Base-by-base conservation (phyloP, 2,888 invertebrate species). In the Gasteruption jaculator region DNA sequence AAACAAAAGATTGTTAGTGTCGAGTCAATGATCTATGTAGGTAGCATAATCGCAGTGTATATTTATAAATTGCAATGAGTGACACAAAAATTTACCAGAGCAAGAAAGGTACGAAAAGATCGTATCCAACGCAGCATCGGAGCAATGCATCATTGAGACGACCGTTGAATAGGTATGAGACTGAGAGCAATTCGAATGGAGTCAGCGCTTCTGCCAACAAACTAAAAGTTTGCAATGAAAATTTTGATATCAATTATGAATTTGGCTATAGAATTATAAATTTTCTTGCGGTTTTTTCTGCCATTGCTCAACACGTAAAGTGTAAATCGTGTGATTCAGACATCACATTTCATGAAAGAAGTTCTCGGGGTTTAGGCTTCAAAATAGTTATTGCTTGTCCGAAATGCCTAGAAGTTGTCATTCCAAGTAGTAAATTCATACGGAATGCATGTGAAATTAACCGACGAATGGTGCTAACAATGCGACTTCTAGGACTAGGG, bases 341-440 rank as follows among this genome's bases (percentile, higher is more conserved):
- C 25, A 43, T 48, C 19, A 46, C 43, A 25, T 49, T 52, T 43
- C 37, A 12, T 16, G 49, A 49, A 40, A 44, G 27, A 45, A 31
- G 39, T 35, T 32, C 41, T 25, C 47, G 49, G 5, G 50, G 50
- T 34, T 48, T 53, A 18, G 53, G 45, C 10, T 52, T 53, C 41
- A 52, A 52, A 52, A 46, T 53, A 32, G 38, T 48, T 15, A 44
- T 52, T 26, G 39, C 37, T 45, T 51, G 53, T 27, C 38, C 19
- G 38, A 46, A 36, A 20, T 54, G 44, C 44, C 45, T 39, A 5
- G 30, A 43, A 31, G 38, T 41, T 32, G 43, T 30, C 18, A 51
- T 53, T 32, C 41, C 48, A 27, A 45, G 40, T 25, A 26, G 39
- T 43, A 35, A 35, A 31, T 46, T 16, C 11, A 40, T 45, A 10